Evolutionary conservation across 2,797 vertebrate species (phyloP).

Genomic region (Argentina silus): DNA sequence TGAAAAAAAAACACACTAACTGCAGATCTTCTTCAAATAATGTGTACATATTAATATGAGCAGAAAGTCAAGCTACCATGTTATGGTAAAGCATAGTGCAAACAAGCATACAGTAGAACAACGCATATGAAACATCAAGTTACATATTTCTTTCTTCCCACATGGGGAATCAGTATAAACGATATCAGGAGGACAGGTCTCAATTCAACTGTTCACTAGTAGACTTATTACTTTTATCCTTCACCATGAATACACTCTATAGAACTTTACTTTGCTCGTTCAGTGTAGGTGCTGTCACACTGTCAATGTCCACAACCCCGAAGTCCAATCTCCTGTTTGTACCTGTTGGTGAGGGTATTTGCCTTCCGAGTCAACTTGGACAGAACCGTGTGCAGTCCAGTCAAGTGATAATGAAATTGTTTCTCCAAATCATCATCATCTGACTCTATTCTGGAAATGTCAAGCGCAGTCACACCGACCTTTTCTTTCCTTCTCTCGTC

Average conservation of each 20-base stretch:
- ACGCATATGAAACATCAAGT: conserved; percentile 12
- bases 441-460: conserved; percentile 59
- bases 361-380: conserved; percentile 90
- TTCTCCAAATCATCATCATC: conserved; percentile 89
- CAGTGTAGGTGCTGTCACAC: not conserved
- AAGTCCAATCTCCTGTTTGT: conserved; percentile 92
- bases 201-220: conserved; percentile 15
- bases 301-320: conserved; percentile 82
- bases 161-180: conserved; percentile 12
- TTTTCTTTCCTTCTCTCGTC: conserved; percentile 77
- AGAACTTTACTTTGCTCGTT: not conserved
- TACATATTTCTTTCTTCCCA: conserved; percentile 17
- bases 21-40: conserved; percentile 25
- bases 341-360: conserved; percentile 89
- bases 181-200: conserved; percentile 28
- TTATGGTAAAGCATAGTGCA: conserved; percentile 19
- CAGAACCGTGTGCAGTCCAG: conserved; percentile 87
- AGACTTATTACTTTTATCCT: conserved; percentile 12
- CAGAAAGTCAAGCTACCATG: conserved; percentile 13
- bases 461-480: conserved; percentile 64
- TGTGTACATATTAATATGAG: conserved; percentile 17
- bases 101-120: conserved; percentile 17
- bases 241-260: not conserved
- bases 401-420: conserved; percentile 89
- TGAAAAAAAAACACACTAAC: conserved; percentile 13